phyloP scores from a whole-genome alignment of 2,888 invertebrate genomes.

The Podotricha telesiphe region DNA sequence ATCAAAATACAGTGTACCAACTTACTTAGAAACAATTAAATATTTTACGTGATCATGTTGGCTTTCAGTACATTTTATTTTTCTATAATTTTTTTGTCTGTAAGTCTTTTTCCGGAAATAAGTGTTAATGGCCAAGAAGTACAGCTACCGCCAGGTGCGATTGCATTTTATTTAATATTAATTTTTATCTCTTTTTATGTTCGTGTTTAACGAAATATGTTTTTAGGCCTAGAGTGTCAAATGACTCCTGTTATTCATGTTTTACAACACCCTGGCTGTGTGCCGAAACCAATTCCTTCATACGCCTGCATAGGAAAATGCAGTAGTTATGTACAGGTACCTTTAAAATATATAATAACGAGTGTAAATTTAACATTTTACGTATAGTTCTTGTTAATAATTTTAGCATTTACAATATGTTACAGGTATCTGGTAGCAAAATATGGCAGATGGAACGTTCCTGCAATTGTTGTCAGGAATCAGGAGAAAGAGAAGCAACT shows the following conservation, averaged over 20 bases:
- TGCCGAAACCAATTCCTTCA: constrained; percentile 96
- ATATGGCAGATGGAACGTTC: constrained; percentile 98
- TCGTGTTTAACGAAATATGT: constrained; percentile 3
- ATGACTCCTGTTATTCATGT: constrained; percentile 96
- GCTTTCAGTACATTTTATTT: constrained; percentile 47
- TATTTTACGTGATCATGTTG: constrained; percentile 50
- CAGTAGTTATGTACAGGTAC: constrained; percentile 95
- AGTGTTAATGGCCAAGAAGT: constrained; percentile 64
- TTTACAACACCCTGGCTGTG: constrained; percentile 94
- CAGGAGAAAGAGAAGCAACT: constrained; percentile 94
- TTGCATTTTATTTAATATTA: background rate
- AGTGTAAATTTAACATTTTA: background rate
- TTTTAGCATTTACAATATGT: constrained; percentile 1
- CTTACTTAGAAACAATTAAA: background rate
- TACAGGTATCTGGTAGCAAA: constrained; percentile 95
- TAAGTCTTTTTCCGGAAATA: constrained; percentile 57
- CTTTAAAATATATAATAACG: constrained; percentile 1
- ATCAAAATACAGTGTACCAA: constrained; percentile 21
- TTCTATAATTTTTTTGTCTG: constrained; percentile 52
- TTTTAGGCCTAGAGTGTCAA: constrained; percentile 90
- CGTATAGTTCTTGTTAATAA: background rate
- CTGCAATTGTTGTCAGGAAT: constrained; percentile 97
- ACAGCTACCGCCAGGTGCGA: constrained; percentile 65
- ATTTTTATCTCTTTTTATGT: background rate
- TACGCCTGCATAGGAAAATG: constrained; percentile 96